Conservation (phyloP, 2,888 invertebrate genomes). For the Lucinisca nassula region DNA sequence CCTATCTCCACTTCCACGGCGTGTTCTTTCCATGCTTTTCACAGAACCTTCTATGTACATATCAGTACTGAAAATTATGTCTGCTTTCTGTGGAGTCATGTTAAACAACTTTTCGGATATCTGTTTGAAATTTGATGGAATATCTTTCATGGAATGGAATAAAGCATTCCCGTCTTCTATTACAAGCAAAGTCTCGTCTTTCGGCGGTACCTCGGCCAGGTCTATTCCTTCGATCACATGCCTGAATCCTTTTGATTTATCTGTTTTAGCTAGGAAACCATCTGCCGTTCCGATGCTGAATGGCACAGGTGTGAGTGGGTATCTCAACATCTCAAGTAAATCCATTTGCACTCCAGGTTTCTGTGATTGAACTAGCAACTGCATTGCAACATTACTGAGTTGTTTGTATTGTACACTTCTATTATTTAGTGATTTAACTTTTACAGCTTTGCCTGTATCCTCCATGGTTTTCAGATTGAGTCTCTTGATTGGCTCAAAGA, state of each 20-base stretch:
- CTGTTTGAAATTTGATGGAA: constrained; percentile 42
- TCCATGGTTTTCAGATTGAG: constrained; percentile 40
- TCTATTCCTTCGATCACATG: constrained; percentile 23
- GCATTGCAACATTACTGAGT: constrained; percentile 48
- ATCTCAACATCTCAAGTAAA: too few relatives aligned
- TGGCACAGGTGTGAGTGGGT: constrained; percentile 35
- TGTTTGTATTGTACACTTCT: constrained; percentile 45
- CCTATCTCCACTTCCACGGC: constrained; percentile 21
- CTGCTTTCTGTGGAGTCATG: constrained; percentile 38
- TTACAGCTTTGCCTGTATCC: constrained; percentile 27
- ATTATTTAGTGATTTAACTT: constrained; percentile 39
- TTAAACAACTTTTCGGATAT: constrained; percentile 35
- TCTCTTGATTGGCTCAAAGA: constrained; percentile 47
- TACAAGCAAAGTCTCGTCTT: not conserved
- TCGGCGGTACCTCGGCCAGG: not conserved
- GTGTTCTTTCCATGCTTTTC: constrained; percentile 19
- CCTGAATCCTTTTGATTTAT: constrained; percentile 41
- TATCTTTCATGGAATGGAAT: constrained; percentile 37
- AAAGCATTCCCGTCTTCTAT: constrained; percentile 49
- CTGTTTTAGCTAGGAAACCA: constrained; percentile 26
- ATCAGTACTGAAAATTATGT: constrained; percentile 42
- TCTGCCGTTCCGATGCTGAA: constrained; percentile 32
- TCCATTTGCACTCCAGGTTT: constrained; percentile 6
- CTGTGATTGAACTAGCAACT: constrained; percentile 29
- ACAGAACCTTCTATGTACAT: constrained; percentile 13